Evolutionary conservation across 2,797 vertebrate genomes (phyloP).

Genomic region (Rhinophrynus dorsalis): DNA sequence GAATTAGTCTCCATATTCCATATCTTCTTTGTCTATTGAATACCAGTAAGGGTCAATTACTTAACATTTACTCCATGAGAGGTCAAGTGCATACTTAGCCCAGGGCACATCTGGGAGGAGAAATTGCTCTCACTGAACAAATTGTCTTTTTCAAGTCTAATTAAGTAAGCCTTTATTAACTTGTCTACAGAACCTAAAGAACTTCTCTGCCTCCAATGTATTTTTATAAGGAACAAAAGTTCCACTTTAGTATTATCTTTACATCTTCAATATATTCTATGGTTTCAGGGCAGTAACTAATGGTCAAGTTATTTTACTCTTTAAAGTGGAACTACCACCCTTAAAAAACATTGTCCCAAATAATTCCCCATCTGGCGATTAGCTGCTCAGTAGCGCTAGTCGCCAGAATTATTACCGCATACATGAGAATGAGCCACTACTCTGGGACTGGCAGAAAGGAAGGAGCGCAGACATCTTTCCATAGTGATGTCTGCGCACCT

Average conservation of each 20-base stretch:
- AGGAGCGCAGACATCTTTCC: too few relatives aligned
- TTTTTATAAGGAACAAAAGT: not conserved
- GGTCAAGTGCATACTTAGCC: not conserved
- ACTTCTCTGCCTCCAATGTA: not conserved
- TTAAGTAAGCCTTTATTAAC: slow-evolving; percentile 1
- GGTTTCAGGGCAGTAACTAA: too few relatives aligned
- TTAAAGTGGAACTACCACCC: too few relatives aligned
- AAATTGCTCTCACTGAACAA: not conserved
- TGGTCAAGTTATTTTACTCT: too few relatives aligned
- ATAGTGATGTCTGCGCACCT: too few relatives aligned
- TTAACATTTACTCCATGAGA: not conserved
- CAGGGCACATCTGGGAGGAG: not conserved
- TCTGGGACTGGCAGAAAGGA: too few relatives aligned
- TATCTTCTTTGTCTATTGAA: not conserved
- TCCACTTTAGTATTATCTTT: not conserved
- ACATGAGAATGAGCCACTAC: too few relatives aligned
- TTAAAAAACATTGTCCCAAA: too few relatives aligned
- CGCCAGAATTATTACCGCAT: too few relatives aligned
- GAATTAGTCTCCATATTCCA: not conserved
- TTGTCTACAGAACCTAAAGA: not conserved
- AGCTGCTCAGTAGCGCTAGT: too few relatives aligned
- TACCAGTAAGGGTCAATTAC: not conserved
- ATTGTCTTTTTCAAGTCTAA: not conserved
- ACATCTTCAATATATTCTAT: too few relatives aligned
- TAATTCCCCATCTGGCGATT: too few relatives aligned